Evolutionary conservation across 2,888 invertebrate species (phyloP).

Genomic region (Corbicula japonica): DNA sequence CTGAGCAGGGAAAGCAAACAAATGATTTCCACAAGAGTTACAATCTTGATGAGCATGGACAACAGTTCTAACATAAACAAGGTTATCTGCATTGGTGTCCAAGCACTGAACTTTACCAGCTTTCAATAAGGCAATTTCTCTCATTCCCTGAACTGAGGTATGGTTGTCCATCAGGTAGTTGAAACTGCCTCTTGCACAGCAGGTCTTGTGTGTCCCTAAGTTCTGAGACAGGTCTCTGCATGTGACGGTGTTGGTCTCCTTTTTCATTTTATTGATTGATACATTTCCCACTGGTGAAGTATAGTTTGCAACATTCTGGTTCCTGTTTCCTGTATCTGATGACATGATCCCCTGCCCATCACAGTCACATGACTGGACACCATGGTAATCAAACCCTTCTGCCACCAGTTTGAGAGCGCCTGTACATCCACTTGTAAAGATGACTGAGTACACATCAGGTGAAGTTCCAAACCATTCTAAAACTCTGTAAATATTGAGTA

Average conservation of each 20-base stretch:
- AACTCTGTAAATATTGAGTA: constrained; percentile 89
- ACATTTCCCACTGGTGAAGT: no score
- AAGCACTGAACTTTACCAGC: constrained; percentile 74
- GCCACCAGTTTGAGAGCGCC: constrained; percentile 93
- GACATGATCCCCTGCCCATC: no score
- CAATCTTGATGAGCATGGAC: constrained; percentile 26
- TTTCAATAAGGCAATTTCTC: constrained; percentile 89
- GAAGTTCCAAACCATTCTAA: constrained; percentile 94
- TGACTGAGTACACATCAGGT: constrained; percentile 92
- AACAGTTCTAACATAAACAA: constrained; percentile 15
- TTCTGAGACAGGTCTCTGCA: not conserved
- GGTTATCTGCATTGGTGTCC: constrained; percentile 68
- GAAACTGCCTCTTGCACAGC: constrained; percentile 90
- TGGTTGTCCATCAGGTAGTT: constrained; percentile 96
- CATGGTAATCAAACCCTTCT: constrained; percentile 90
- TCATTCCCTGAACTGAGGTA: constrained; percentile 97
- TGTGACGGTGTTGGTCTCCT: not conserved
- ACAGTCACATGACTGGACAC: constrained; percentile 19
- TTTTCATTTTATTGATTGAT: no score
- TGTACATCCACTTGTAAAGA: constrained; percentile 98
- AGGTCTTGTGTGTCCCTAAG: not conserved
- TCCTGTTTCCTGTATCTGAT: no score
- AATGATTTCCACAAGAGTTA: constrained; percentile 72
- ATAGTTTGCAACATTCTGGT: no score
- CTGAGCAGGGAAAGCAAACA: constrained; percentile 96